phyloP scores from a whole-genome alignment of 1,140 invertebrate genomes.

The Habropoda laboriosa region DNA sequence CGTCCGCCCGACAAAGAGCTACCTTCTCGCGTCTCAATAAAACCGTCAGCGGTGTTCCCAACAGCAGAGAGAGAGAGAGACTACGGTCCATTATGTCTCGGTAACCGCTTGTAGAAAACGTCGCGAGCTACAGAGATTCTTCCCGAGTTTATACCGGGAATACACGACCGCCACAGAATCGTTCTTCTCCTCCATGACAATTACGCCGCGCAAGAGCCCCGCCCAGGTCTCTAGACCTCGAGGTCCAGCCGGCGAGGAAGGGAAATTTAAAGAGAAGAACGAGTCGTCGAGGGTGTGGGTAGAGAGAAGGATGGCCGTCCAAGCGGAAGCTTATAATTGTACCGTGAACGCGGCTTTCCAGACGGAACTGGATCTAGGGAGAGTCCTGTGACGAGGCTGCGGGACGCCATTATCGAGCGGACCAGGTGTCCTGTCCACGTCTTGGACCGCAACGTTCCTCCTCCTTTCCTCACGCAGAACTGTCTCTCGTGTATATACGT shows the following conservation, averaged over 20 bases:
- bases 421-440: slow-evolving; percentile 72
- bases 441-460: slow-evolving; percentile 55
- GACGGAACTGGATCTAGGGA: slow-evolving; percentile 46
- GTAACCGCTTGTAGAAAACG: slow-evolving; percentile 45
- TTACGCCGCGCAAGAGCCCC: slow-evolving; percentile 52
- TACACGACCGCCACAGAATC: not conserved
- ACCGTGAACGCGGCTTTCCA: slow-evolving; percentile 9
- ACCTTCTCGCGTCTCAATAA: slow-evolving; percentile 32
- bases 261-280: slow-evolving; percentile 29
- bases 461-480: slow-evolving; percentile 34
- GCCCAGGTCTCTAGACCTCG: slow-evolving; percentile 27
- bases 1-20: slow-evolving; percentile 18
- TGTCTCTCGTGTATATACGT: slow-evolving; percentile 38
- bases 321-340: slow-evolving; percentile 70
- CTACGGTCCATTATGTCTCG: slow-evolving; percentile 40
- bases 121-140: slow-evolving; percentile 44
- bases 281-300: not conserved
- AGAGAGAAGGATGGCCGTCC: slow-evolving; percentile 31
- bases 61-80: not conserved
- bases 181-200: slow-evolving; percentile 27
- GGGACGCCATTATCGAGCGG: slow-evolving; percentile 61
- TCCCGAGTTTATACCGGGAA: not conserved
- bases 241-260: not conserved
- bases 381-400: slow-evolving; percentile 40
- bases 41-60: slow-evolving; percentile 32